Conservation (phyloP, 2,888 invertebrate genomes). For the Lobophora halterata region DNA sequence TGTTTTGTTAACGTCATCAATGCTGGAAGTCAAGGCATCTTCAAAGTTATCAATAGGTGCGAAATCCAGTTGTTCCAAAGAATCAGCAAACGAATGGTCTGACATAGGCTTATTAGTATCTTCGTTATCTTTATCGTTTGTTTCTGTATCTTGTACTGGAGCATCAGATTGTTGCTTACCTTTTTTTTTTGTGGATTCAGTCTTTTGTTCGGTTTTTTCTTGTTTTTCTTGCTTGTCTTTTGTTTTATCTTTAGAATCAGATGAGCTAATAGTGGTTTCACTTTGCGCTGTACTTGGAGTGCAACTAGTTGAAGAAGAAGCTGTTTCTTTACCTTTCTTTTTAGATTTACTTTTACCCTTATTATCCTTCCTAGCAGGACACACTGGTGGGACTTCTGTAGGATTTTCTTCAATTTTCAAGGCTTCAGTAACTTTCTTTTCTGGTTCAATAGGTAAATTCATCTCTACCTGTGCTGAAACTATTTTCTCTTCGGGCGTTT, state of each 20-base stretch:
- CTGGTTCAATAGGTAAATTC: slow-evolving; percentile 12
- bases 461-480: background rate
- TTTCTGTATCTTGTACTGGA: slow-evolving; percentile 15
- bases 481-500: slow-evolving; percentile 4
- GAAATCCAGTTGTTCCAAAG: slow-evolving; percentile 37
- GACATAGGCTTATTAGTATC: slow-evolving; percentile 17
- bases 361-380: slow-evolving; percentile 60
- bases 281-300: slow-evolving; percentile 16
- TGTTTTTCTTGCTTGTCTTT: slow-evolving; percentile 38
- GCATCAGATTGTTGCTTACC: slow-evolving; percentile 25
- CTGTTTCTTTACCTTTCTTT: slow-evolving; percentile 56
- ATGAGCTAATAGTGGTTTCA: slow-evolving; percentile 17
- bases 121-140: too few relatives aligned
- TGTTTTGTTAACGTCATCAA: slow-evolving; percentile 65
- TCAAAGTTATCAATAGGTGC: slow-evolving; percentile 71
- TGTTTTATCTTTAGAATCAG: slow-evolving; percentile 32
- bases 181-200: slow-evolving; percentile 37
- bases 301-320: slow-evolving; percentile 18
- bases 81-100: slow-evolving; percentile 20
- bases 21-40: slow-evolving; percentile 68
- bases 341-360: slow-evolving; percentile 65
- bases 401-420: slow-evolving; percentile 11
- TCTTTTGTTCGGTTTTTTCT: slow-evolving; percentile 43
- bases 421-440: slow-evolving; percentile 7
- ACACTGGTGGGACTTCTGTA: slow-evolving; percentile 37